Evolutionary conservation across 1,140 invertebrate genomes (phyloP), one percentile per base, ranked within the genome.

Genomic region (Drosophila pseudoananassae): DNA sequence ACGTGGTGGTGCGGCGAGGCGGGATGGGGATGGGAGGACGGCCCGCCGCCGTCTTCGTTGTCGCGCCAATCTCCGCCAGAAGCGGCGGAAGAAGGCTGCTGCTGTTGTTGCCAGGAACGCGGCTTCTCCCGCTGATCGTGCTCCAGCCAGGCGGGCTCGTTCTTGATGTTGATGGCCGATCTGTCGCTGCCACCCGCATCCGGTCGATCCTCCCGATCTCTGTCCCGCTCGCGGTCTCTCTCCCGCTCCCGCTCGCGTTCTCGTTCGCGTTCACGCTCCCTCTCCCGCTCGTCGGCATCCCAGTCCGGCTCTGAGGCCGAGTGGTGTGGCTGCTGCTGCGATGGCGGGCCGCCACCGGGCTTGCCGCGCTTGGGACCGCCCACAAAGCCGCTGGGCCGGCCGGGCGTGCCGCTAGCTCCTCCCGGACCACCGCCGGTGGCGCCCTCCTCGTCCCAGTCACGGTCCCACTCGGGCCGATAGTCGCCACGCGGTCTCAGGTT

Each of bases 91-190:
- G 57, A 33, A 0, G 45, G 12, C 20, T 49, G 20, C 33, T 66
- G 73, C 65, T 60, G 14, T 12, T 66, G 74, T 53, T 68, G 73
- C 80, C 83, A 89, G 55, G 66, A 15, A 8, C 84, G 85, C 1
- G 79, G 63, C 43, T 91, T 91, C 0, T 91, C 90, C 31, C 83
- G 75, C 64, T 90, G 78, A 51, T 91, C 90, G 43, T 90, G 90
- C 46, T 90, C 87, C 54, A 77, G 50, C 90, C 90, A 91, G 17
- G 78, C 52, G 27, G 81, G 78, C 14, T 91, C 89, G 17, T 73
- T 81, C 36, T 88, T 83, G 1, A 87, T 66, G 25, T 15, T 50
- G 7, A 46, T 63, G 1, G 40, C 45, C 0, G 31, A 52, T 5
- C 55, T 38, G 9, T 58, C 38, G 46, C 43, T 45, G 4, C 29